Percentiles rank a stretch among this genome's conserved stretches.
These are phyloP conservation scores for Phoxinus phoxinus DNA, from an alignment of 2,113 vertebrate genomes.

Conservation along the genomic window DNA sequence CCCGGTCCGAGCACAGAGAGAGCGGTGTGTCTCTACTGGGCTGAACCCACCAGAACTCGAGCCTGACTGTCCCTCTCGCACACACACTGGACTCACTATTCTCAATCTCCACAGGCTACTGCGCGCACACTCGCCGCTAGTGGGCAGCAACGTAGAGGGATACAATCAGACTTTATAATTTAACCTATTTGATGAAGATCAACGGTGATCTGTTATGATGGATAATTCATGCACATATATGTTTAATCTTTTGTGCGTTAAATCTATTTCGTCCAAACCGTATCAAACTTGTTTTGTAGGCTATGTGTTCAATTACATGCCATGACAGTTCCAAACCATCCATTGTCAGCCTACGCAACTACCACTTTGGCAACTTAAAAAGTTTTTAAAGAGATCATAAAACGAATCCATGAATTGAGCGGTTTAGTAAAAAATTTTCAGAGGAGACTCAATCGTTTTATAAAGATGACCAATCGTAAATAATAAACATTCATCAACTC, in stretches of 20 bases:
- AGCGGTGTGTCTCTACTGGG: constrained; percentile 17
- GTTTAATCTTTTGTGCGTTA: background rate
- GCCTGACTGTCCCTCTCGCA: background rate
- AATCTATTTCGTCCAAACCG: background rate
- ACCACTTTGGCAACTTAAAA: too few relatives aligned
- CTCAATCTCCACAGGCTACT: background rate
- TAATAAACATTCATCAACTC: too few relatives aligned
- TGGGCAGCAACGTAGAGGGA: background rate
- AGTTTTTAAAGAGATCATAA: too few relatives aligned
- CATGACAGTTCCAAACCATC: too few relatives aligned
- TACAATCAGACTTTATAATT: background rate
- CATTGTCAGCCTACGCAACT: too few relatives aligned
- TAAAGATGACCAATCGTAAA: too few relatives aligned
- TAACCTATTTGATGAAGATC: background rate
- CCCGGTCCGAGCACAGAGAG: constrained; percentile 37
- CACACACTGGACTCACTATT: constrained; percentile 8
- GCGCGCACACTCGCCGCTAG: background rate
- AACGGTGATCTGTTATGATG: background rate
- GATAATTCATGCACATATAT: background rate
- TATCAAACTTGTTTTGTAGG: background rate
- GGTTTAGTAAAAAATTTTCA: too few relatives aligned
- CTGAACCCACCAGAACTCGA: constrained; percentile 15
- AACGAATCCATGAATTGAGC: too few relatives aligned
- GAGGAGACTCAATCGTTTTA: too few relatives aligned
- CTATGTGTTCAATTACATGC: too few relatives aligned